Conservation (phyloP, 2,113 vertebrate species). For the Scomber japonicus region DNA sequence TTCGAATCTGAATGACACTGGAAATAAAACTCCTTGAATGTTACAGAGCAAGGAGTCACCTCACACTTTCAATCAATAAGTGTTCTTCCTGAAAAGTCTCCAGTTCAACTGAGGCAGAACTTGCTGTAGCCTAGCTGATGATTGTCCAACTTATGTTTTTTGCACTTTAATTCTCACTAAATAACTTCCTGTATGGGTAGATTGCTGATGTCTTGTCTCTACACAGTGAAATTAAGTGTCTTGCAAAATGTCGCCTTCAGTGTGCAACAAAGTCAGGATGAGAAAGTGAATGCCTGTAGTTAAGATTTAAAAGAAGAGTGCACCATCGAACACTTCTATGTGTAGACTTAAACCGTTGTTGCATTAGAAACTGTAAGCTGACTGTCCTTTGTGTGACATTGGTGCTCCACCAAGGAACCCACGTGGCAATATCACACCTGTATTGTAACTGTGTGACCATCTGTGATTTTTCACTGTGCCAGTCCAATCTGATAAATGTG, state of each 20-base stretch:
- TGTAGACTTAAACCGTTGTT: slow-evolving; percentile 22
- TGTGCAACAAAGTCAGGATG: slow-evolving; percentile 39
- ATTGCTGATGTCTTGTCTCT: slow-evolving; percentile 60
- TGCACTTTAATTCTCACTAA: slow-evolving; percentile 81
- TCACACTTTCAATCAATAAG: slow-evolving; percentile 72
- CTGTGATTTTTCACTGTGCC: slow-evolving; percentile 67
- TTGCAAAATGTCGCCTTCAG: slow-evolving; percentile 44
- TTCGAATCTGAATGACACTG: slow-evolving; percentile 72
- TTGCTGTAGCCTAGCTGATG: slow-evolving; percentile 79
- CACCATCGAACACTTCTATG: slow-evolving; percentile 54
- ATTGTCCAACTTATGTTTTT: slow-evolving; percentile 74
- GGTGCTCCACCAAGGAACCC: slow-evolving; percentile 62
- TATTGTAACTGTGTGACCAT: slow-evolving; percentile 65
- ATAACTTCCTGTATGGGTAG: slow-evolving; percentile 67
- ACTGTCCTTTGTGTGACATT: slow-evolving; percentile 63
- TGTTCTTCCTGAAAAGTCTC: slow-evolving; percentile 79
- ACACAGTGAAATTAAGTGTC: slow-evolving; percentile 50
- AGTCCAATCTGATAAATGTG: slow-evolving; percentile 35
- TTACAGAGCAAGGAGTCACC: slow-evolving; percentile 64
- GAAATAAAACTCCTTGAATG: slow-evolving; percentile 71
- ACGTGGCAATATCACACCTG: slow-evolving; percentile 65
- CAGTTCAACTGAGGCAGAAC: slow-evolving; percentile 68
- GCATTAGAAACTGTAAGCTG: slow-evolving; percentile 41
- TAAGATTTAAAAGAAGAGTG: slow-evolving; percentile 40
- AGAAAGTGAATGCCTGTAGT: slow-evolving; percentile 37